Conservation (phyloP, 2,113 vertebrate species). For the Trichechus manatus region DNA sequence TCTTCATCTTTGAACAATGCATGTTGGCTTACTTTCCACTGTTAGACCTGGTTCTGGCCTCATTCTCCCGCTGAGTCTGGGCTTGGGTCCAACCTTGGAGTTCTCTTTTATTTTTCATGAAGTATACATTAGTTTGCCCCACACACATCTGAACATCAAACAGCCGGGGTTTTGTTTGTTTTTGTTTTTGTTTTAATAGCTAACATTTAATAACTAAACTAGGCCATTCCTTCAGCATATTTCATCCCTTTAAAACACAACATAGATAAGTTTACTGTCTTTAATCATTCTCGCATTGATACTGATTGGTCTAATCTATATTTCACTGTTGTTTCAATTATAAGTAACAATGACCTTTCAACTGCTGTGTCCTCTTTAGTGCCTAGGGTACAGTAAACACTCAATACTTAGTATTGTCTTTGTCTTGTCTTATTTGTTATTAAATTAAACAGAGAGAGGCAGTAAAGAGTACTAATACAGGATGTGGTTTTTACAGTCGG, state of each 20-base stretch:
- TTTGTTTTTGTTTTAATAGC: no score
- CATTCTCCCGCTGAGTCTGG: neutral
- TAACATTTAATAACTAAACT: neutral
- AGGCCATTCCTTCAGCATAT: neutral
- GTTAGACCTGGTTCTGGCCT: neutral
- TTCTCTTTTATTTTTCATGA: slow-evolving; percentile 36
- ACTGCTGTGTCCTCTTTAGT: neutral
- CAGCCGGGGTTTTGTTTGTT: neutral
- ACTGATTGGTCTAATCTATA: neutral
- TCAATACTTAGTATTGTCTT: neutral
- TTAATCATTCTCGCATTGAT: neutral
- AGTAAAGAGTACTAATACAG: neutral
- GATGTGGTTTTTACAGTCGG: neutral
- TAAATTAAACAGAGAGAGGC: neutral
- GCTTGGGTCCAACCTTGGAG: neutral
- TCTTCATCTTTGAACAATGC: neutral
- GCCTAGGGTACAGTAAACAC: neutral
- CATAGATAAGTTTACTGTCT: neutral
- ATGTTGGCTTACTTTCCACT: neutral
- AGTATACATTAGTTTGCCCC: neutral
- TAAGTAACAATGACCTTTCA: neutral
- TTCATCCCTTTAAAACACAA: neutral
- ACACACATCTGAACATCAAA: neutral
- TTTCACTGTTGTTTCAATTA: neutral
- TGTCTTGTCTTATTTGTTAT: neutral